Percentiles rank a stretch among this genome's conserved stretches.
Conservation (phyloP, 2,888 invertebrate species). For the Gymnocheta viridis region DNA sequence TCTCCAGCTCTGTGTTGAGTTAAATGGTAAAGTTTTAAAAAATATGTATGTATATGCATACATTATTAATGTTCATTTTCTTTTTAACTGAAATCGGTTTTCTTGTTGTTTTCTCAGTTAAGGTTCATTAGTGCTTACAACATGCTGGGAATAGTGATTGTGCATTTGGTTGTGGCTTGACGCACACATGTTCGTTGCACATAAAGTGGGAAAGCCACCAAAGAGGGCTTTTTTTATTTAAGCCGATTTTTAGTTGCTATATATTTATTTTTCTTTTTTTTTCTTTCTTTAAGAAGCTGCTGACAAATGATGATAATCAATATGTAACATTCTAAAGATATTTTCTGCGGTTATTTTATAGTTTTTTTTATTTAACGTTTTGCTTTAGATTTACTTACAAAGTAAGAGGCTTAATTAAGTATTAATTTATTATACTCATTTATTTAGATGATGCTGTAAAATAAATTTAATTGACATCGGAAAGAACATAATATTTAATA, state of each 20-base stretch:
- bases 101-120: slow-evolving; percentile 44
- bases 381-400: slow-evolving; percentile 11
- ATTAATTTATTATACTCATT: slow-evolving; percentile 47
- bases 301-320: slow-evolving; percentile 66
- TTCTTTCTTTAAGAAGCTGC: slow-evolving; percentile 30
- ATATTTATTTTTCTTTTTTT: neutral
- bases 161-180: slow-evolving; percentile 37
- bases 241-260: slow-evolving; percentile 34
- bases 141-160: slow-evolving; percentile 61
- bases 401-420: slow-evolving; percentile 65
- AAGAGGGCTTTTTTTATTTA: slow-evolving; percentile 33
- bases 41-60: slow-evolving; percentile 53
- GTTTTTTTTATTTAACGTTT: neutral
- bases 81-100: slow-evolving; percentile 12
- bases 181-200: slow-evolving; percentile 20
- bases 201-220: slow-evolving; percentile 20
- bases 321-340: slow-evolving; percentile 34
- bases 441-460: slow-evolving; percentile 36
- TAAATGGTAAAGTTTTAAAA: slow-evolving; percentile 35
- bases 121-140: slow-evolving; percentile 63
- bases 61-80: slow-evolving; percentile 2
- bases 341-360: neutral
- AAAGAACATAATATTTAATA: neutral
- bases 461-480: slow-evolving; percentile 6
- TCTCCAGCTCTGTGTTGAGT: neutral